These are phyloP conservation scores for Cephus cinctus DNA, from an alignment of 1,140 invertebrate species.

Conservation along the genomic window DNA sequence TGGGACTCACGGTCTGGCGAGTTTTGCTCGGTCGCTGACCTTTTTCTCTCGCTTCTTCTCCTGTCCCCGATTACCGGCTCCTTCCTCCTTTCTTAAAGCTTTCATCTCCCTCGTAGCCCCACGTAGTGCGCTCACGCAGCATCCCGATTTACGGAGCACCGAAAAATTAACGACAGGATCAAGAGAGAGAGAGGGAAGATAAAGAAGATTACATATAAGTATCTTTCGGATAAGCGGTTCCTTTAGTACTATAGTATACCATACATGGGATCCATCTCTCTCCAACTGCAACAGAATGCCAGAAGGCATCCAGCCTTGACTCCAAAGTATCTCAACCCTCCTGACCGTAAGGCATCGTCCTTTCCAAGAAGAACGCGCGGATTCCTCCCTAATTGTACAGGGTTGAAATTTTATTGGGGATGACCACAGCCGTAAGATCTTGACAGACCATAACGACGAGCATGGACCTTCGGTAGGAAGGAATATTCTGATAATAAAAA, in stretches of 20 bases:
- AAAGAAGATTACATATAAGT: too few relatives aligned
- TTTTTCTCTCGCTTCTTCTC: slow-evolving; percentile 12
- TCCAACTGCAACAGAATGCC: too few relatives aligned
- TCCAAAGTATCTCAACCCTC: not conserved
- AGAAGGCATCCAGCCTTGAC: not conserved
- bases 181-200: too few relatives aligned
- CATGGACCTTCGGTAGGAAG: too few relatives aligned
- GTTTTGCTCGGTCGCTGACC: slow-evolving; percentile 43
- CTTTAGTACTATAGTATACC: too few relatives aligned
- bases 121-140: not conserved
- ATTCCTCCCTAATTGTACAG: slow-evolving; percentile 28
- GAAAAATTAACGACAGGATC: slow-evolving; percentile 11
- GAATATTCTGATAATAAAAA: too few relatives aligned
- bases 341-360: not conserved
- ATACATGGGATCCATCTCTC: too few relatives aligned
- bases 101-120: too few relatives aligned
- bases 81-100: too few relatives aligned
- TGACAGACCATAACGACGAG: too few relatives aligned
- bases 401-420: slow-evolving; percentile 22
- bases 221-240: too few relatives aligned
- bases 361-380: slow-evolving; percentile 19
- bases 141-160: slow-evolving; percentile 14
- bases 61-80: not conserved
- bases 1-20: slow-evolving; percentile 42
- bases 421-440: too few relatives aligned